A percentile compares a stretch with the other conserved stretches of the same genome.
These are phyloP conservation scores for cat (Felis catus) DNA, from an alignment of 2,113 vertebrate species.

Conservation along the genomic window DNA sequence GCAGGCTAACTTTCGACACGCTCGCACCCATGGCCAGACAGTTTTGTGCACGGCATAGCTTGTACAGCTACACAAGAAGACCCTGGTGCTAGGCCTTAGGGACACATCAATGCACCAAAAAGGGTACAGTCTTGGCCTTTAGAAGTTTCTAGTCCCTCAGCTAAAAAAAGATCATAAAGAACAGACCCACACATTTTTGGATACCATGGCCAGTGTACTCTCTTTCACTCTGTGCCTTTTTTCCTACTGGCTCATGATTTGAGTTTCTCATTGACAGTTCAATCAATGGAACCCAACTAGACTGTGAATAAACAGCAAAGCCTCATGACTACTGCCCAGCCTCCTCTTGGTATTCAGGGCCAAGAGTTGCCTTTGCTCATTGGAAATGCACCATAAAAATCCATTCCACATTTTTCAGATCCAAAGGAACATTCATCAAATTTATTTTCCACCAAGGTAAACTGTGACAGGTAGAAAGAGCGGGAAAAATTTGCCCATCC, in stretches of 20 bases:
- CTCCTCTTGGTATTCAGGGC: not conserved
- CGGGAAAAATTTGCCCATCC: not conserved
- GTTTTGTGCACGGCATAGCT: not conserved
- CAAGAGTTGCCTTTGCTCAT: not conserved
- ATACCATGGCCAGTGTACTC: not conserved
- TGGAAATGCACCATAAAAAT: slow-evolving; percentile 3
- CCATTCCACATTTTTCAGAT: not conserved
- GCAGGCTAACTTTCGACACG: not conserved
- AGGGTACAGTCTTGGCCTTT: not conserved
- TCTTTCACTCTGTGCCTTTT: not conserved
- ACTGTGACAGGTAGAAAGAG: not conserved
- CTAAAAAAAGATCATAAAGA: not conserved
- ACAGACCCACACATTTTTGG: not conserved
- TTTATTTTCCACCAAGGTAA: slow-evolving; percentile 17
- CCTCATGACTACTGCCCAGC: not conserved
- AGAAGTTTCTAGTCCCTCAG: not conserved
- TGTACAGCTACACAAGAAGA: not conserved
- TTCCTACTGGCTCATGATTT: not conserved
- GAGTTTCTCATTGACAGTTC: not conserved
- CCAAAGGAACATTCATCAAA: not conserved
- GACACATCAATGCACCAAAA: not conserved
- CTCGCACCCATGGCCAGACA: not conserved
- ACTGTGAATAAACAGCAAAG: not conserved
- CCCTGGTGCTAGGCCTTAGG: not conserved
- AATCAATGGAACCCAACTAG: not conserved